Conservation (phyloP, 2,113 vertebrate genomes). For the Dicaeum eximium region DNA sequence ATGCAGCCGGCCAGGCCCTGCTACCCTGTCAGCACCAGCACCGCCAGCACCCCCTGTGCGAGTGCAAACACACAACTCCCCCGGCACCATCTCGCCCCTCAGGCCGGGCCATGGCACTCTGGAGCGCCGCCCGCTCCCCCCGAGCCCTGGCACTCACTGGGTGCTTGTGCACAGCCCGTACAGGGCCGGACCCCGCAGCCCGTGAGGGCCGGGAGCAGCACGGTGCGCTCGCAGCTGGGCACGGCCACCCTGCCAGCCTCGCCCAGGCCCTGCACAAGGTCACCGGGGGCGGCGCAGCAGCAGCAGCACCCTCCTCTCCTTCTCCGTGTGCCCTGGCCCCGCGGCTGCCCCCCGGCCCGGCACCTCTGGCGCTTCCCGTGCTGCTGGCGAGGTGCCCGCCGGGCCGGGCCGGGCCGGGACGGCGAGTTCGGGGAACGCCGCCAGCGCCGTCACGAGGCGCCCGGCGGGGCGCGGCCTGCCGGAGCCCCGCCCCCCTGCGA, state of each 20-base stretch:
- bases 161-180: background rate
- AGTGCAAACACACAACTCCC: rapidly evolving
- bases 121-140: too few species aligned
- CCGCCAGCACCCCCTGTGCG: rapidly evolving
- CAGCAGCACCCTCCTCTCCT: too few species aligned
- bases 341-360: too few species aligned
- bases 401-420: too few species aligned
- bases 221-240: background rate
- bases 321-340: background rate
- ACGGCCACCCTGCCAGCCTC: background rate
- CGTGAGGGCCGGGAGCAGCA: background rate
- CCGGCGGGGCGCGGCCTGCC: background rate
- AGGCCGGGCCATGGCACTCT: background rate
- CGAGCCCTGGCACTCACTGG: background rate
- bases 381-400: background rate
- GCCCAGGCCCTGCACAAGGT: background rate
- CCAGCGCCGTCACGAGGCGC: background rate
- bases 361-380: rapidly evolving
- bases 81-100: rapidly evolving
- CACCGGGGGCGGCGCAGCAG: background rate
- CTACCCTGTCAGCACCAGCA: rapidly evolving
- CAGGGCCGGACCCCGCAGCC: background rate
- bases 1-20: background rate
- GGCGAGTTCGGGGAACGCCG: background rate
- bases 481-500: background rate